Evolutionary conservation across 2,888 invertebrate species (phyloP).

Genomic region (Pocota personata): DNA sequence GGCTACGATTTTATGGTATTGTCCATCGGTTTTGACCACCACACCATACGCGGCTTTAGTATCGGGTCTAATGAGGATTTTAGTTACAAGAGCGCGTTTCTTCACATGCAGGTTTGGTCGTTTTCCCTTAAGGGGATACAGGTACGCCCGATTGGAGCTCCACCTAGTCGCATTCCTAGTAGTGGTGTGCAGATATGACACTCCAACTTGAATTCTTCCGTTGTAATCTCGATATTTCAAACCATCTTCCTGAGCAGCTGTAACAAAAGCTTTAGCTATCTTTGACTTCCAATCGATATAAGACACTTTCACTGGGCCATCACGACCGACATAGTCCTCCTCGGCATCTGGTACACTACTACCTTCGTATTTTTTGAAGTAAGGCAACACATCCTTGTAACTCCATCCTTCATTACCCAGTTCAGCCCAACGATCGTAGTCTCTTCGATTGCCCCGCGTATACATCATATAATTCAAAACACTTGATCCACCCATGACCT

Average conservation of each 20-base stretch:
- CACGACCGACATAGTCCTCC: constrained; percentile 83
- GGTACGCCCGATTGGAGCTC: constrained; percentile 86
- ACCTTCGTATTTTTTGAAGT: constrained; percentile 91
- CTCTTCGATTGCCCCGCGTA: constrained; percentile 87
- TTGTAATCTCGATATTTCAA: constrained; percentile 88
- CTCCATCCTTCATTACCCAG: constrained; percentile 90
- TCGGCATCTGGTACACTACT: constrained; percentile 85
- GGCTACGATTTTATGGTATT: constrained; percentile 83
- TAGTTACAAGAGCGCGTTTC: constrained; percentile 84
- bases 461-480: constrained; percentile 93
- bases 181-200: constrained; percentile 86
- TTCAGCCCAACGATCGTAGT: constrained; percentile 90
- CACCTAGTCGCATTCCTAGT: constrained; percentile 85
- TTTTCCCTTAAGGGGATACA: constrained; percentile 83
- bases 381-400: constrained; percentile 88
- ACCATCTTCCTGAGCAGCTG: constrained; percentile 86
- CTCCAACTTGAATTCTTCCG: constrained; percentile 85
- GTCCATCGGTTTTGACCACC: constrained; percentile 83
- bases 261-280: constrained; percentile 86
- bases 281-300: constrained; percentile 85
- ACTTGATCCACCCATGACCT: constrained; percentile 92
- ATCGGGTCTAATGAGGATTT: constrained; percentile 84
- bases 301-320: constrained; percentile 85
- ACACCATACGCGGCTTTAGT: constrained; percentile 85
- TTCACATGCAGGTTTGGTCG: constrained; percentile 85